Evolutionary conservation across 2,113 vertebrate genomes (phyloP).

Genomic region (Synodontis membranacea): DNA sequence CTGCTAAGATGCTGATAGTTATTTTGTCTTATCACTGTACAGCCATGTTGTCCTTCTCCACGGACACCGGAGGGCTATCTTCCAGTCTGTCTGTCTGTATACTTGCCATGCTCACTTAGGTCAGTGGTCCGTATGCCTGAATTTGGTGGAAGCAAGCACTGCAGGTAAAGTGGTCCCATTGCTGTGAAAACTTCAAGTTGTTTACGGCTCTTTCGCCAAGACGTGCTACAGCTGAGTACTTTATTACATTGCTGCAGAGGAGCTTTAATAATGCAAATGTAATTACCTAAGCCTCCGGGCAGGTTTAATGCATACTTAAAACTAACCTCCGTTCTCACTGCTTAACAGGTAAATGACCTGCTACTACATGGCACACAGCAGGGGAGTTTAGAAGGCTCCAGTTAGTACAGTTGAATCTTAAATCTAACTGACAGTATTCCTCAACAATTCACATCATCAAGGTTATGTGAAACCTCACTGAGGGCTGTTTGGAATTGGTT

Average conservation of each 20-base stretch:
- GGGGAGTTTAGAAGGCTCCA: constrained; percentile 10
- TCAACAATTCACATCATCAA: not conserved
- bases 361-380: not conserved
- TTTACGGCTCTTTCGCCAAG: constrained; percentile 38
- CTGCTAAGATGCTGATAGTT: not conserved
- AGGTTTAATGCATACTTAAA: constrained; percentile 55
- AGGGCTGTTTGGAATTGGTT: not conserved
- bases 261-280: constrained; percentile 76
- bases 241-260: constrained; percentile 71
- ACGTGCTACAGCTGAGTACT: constrained; percentile 51
- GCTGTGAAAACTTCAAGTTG: constrained; percentile 27
- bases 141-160: not conserved
- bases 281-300: constrained; percentile 65
- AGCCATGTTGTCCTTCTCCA: too few species aligned
- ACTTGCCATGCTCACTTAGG: not conserved
- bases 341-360: constrained; percentile 63
- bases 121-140: not conserved
- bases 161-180: not conserved
- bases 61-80: too few species aligned
- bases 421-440: not conserved
- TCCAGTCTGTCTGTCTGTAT: not conserved
- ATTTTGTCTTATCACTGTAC: not conserved
- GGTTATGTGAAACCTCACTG: not conserved
- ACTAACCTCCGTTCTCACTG: constrained; percentile 58
- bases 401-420: not conserved